phyloP scores from a whole-genome alignment of 2,113 vertebrate species.

The Bambusicola thoracicus region DNA sequence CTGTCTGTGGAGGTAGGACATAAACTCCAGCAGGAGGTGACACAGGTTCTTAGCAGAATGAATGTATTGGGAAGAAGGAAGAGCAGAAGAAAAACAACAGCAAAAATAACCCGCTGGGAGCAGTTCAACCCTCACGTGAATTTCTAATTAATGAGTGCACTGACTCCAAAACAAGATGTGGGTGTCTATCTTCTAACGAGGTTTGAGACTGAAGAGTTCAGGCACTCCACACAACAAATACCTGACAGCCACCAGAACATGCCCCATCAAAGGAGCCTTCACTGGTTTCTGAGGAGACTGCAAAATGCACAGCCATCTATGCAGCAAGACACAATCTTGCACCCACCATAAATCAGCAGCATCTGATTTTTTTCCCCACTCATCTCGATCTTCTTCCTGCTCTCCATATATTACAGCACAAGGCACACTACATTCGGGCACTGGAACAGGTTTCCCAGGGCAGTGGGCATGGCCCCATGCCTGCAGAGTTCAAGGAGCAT shows the following conservation, averaged over 20 bases:
- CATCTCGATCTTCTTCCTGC: neutral
- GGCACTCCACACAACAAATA: neutral
- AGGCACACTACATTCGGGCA: neutral
- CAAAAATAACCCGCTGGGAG: constrained; percentile 10
- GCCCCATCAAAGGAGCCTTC: neutral
- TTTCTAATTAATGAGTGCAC: constrained; percentile 1
- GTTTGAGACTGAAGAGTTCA: neutral
- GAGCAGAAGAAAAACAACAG: neutral
- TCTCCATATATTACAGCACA: neutral
- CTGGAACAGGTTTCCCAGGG: neutral
- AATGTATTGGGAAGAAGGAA: neutral
- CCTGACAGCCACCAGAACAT: neutral
- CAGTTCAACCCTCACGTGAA: constrained; percentile 9
- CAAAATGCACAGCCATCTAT: neutral
- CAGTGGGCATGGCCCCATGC: neutral
- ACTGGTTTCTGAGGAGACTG: neutral
- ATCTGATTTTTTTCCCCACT: neutral
- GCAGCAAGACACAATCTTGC: neutral
- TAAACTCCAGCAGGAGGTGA: neutral
- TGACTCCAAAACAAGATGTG: constrained; percentile 9
- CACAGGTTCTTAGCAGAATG: neutral
- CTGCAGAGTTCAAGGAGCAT: neutral
- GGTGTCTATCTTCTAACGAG: neutral
- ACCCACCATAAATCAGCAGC: neutral
- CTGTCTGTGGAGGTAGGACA: neutral